Base-by-base conservation (phyloP, 2,113 vertebrate genomes). In the Camelus dromedarius region DNA sequence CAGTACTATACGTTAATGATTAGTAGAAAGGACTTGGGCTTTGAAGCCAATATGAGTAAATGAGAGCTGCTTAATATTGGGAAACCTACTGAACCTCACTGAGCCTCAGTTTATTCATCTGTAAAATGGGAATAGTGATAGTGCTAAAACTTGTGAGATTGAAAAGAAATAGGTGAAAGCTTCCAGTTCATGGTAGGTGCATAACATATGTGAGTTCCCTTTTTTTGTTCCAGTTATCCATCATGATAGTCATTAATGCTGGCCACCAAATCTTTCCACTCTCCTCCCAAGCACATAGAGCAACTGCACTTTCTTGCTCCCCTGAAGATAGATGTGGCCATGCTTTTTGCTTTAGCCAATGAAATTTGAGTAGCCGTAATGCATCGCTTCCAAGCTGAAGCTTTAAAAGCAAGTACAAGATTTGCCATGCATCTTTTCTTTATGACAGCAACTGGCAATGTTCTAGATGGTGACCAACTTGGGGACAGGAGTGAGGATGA, bases 41-140 rank as follows among this genome's bases (percentile, higher is more conserved):
- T 89, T 48, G 32, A 24, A 91, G 46, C 30, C n/a, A 58, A 38
- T 35, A 22, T 2, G 8, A 52, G 81, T 50, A 88, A 79, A 52
- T 64, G 50, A 52, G 46, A 86, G 16, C 50, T 75, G 6, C 42
- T 79, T 80, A 3, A 42, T 86, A 84, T 18, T 82, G 12, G n/a
- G 28, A 22, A 91, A 91, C 26, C n/a, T 80, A 73, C 16, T 75
- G 58, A 69, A 62, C 8, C 28, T 67, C 48, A 69, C 18, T 48
- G 8, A 73, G 32, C n/a, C 52, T 86, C 28, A 28, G 32, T 90
- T 96, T 93, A 66, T 85, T 90, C 80, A 87, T 70, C 42, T 92
- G 2, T 56, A 90, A 90, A 76, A 84, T 62, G 52, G 70, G 20
- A 93, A 75, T 32, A 66, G 18, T 62, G 75, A 64, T 48, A 83